phyloP scores from a whole-genome alignment of 2,113 vertebrate species.

The Crotalus helleri region DNA sequence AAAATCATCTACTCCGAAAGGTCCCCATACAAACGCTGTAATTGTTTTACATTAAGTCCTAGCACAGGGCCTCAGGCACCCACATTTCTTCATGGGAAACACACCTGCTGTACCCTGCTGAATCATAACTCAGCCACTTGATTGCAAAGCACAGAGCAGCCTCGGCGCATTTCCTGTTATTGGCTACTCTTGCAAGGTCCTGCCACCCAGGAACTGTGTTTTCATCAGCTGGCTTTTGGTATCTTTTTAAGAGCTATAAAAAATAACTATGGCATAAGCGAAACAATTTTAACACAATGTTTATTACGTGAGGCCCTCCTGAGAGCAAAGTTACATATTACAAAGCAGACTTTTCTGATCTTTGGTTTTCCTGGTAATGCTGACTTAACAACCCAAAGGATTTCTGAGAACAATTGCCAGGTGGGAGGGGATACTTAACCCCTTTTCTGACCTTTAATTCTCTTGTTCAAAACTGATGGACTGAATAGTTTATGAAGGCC shows the following conservation, averaged over 20 bases:
- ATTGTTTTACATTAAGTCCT: conserved; percentile 5
- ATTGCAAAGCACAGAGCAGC: neutral
- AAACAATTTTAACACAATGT: neutral
- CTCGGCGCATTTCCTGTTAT: conserved; percentile 32
- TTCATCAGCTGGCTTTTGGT: neutral
- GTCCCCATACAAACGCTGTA: conserved; percentile 13
- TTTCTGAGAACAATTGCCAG: neutral
- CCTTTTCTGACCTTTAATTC: neutral
- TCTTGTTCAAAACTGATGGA: neutral
- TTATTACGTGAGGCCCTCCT: neutral
- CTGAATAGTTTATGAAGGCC: neutral
- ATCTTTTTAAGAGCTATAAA: neutral
- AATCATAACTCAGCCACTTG: conserved; percentile 1
- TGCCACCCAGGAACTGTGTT: neutral
- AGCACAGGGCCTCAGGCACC: conserved; percentile 24
- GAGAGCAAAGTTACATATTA: neutral
- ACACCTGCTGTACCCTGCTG: neutral
- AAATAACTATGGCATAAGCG: neutral
- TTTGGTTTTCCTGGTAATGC: neutral
- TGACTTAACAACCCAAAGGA: neutral
- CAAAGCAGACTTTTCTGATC: neutral
- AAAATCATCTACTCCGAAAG: neutral
- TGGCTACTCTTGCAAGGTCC: conserved; percentile 21
- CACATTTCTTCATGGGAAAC: neutral
- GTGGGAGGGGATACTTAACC: neutral